phyloP scores from a whole-genome alignment of 2,797 vertebrate genomes.

The Momotus momota region DNA sequence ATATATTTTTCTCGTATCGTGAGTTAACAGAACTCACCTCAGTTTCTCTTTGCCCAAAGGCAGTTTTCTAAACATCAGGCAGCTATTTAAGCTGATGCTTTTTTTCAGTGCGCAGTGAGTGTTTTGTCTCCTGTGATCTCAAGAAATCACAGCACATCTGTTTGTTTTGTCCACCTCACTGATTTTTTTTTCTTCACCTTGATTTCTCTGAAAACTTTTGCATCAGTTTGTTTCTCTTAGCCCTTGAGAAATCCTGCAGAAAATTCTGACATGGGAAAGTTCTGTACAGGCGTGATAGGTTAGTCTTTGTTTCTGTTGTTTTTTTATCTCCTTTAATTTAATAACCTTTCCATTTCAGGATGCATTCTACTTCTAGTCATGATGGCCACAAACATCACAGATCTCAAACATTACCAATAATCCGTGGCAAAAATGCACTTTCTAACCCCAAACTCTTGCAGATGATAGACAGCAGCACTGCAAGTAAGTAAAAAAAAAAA shows the following conservation, averaged over 20 bases:
- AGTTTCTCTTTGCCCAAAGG: neutral
- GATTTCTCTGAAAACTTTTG: neutral
- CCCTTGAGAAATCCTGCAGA: neutral
- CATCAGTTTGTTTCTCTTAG: neutral
- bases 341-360: conserved; percentile 81
- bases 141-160: neutral
- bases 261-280: neutral
- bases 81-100: neutral
- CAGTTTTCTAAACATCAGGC: neutral
- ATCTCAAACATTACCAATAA: conserved; percentile 97
- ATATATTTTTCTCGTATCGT: neutral
- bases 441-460: conserved; percentile 96
- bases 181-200: neutral
- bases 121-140: neutral
- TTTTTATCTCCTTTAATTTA: neutral
- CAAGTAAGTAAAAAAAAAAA: conserved; percentile 77
- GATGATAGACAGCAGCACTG: conserved; percentile 90
- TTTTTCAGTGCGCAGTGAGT: neutral
- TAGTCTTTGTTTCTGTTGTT: neutral
- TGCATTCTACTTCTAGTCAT: conserved; percentile 87
- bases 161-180: neutral
- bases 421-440: conserved; percentile 94
- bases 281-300: neutral
- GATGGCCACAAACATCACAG: conserved; percentile 94
- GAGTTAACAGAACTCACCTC: neutral